phyloP scores from a whole-genome alignment of 2,797 vertebrate genomes.

The Halcyon badia region DNA sequence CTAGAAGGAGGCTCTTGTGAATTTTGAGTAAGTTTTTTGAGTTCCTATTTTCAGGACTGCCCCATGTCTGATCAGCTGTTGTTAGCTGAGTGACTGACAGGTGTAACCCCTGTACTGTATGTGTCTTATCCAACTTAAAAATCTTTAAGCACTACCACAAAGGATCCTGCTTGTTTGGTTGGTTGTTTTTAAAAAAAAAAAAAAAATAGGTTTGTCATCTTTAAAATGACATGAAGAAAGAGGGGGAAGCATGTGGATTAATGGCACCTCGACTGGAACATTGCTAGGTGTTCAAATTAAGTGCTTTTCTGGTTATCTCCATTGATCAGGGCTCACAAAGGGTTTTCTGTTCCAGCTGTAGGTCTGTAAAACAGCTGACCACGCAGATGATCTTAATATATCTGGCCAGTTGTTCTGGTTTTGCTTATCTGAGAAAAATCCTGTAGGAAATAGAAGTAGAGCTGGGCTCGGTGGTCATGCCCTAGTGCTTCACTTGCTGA shows the following conservation, averaged over 20 bases:
- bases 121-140: not conserved
- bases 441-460: not conserved
- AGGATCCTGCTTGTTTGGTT: not conserved
- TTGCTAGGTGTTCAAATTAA: not conserved
- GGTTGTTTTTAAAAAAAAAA: not conserved
- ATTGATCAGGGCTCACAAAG: not conserved
- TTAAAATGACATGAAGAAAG: not conserved
- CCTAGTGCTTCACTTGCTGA: not conserved
- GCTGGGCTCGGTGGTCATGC: not conserved
- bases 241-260: not conserved
- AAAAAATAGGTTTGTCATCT: not conserved
- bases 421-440: not conserved
- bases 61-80: not conserved
- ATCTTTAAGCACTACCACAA: not conserved
- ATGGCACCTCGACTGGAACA: not conserved
- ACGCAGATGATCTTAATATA: not conserved
- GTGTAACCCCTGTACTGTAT: not conserved
- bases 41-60: not conserved
- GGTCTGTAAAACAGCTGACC: not conserved
- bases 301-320: not conserved
- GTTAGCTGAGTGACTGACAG: not conserved
- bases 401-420: not conserved
- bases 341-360: not conserved
- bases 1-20: not conserved
- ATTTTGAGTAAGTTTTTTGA: not conserved